Percentiles rank a stretch among this genome's conserved stretches.
phyloP scores from a whole-genome alignment of 2,888 invertebrate species.

The Eristalis pertinax region DNA sequence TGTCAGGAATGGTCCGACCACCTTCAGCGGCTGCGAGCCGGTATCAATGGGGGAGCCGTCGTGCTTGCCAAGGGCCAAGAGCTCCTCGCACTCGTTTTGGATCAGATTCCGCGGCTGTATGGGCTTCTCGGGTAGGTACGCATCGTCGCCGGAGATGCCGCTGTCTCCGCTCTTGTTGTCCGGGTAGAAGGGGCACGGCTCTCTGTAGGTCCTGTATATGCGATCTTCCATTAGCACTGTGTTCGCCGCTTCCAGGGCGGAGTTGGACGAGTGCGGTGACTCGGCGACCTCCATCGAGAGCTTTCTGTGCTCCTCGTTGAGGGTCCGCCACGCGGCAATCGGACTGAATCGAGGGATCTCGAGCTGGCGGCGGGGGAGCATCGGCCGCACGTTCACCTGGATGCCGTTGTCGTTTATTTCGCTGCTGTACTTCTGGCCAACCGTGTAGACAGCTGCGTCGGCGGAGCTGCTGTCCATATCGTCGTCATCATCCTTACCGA shows the following conservation, averaged over 20 bases:
- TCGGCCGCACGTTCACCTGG: conserved; percentile 88
- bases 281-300: not conserved
- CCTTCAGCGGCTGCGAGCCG: conserved; percentile 38
- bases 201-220: conserved; percentile 83
- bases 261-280: not conserved
- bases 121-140: conserved; percentile 50
- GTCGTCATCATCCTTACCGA: not conserved
- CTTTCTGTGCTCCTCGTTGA: conserved; percentile 78
- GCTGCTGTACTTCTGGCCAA: conserved; percentile 73
- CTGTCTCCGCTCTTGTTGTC: conserved; percentile 91
- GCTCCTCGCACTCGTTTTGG: conserved; percentile 17
- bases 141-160: conserved; percentile 89
- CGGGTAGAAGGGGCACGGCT: conserved; percentile 81
- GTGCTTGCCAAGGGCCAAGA: conserved; percentile 8
- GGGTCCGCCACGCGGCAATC: conserved; percentile 90
- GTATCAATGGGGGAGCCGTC: conserved; percentile 13
- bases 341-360: conserved; percentile 92
- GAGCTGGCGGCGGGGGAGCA: conserved; percentile 89
- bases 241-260: conserved; percentile 47
- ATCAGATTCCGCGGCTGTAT: conserved; percentile 43
- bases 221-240: conserved; percentile 81
- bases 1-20: conserved; percentile 74
- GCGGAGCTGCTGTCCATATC: not conserved
- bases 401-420: conserved; percentile 84
- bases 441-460: conserved; percentile 75